Conservation (phyloP, 1,140 invertebrate genomes). For the Globodera ellingtonae region DNA sequence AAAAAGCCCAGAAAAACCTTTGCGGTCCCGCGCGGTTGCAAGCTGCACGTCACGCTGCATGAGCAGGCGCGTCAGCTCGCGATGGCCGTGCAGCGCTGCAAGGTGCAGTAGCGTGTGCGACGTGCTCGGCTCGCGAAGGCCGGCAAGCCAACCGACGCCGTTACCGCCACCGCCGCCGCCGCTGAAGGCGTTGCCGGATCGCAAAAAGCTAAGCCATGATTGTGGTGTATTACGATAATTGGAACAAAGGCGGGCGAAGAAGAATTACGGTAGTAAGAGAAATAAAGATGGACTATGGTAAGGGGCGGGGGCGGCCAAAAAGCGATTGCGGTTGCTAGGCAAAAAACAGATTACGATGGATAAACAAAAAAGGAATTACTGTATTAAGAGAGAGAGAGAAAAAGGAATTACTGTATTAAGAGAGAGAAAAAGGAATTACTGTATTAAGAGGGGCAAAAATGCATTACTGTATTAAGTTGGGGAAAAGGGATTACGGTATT, state of each 20-base stretch:
- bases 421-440: background rate
- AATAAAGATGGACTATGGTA: too few species aligned
- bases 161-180: slow-evolving; percentile 20
- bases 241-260: too few species aligned
- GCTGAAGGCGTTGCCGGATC: slow-evolving; percentile 27
- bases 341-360: too few species aligned
- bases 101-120: slow-evolving; percentile 93
- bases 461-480: too few species aligned
- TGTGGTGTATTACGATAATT: too few species aligned
- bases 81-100: slow-evolving; percentile 88
- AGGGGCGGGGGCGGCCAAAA: too few species aligned
- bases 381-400: too few species aligned
- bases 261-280: too few species aligned
- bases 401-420: slow-evolving; percentile 1
- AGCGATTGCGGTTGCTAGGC: too few species aligned
- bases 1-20: slow-evolving; percentile 66
- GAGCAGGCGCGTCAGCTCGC: slow-evolving; percentile 71
- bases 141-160: slow-evolving; percentile 44
- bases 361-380: too few species aligned
- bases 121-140: slow-evolving; percentile 67
- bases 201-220: background rate
- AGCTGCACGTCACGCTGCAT: slow-evolving; percentile 72
- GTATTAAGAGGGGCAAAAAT: too few species aligned
- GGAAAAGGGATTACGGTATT: background rate
- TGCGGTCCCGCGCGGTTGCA: slow-evolving; percentile 78